Evolutionary conservation across 2,797 vertebrate genomes (phyloP).

Genomic region (Prunella strophiata): DNA sequence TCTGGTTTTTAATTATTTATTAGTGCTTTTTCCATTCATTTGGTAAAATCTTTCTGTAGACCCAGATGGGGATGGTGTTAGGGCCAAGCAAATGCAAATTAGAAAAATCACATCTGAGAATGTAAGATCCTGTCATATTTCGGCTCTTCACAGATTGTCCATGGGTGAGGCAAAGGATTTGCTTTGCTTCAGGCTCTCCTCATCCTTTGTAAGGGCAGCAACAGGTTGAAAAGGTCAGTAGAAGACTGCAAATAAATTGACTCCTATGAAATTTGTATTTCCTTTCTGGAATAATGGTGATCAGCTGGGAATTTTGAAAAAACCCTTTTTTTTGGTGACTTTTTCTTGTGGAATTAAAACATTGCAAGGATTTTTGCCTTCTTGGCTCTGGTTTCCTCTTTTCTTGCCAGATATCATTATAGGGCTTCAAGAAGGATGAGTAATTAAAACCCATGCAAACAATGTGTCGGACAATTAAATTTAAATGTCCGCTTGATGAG

Average conservation of each 20-base stretch:
- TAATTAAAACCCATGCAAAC: slow-evolving; percentile 35
- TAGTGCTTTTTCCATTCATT: not conserved
- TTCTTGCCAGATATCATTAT: slow-evolving; percentile 5
- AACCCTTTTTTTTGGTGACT: not conserved
- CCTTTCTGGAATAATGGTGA: not conserved
- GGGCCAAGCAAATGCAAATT: not conserved
- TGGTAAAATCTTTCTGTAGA: not conserved
- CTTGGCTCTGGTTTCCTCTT: not conserved
- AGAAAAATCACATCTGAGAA: not conserved
- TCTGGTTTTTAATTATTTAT: not conserved
- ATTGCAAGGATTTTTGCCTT: not conserved
- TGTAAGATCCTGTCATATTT: not conserved
- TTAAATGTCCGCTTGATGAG: not conserved
- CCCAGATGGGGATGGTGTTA: not conserved
- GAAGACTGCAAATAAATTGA: not conserved
- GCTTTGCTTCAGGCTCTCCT: not conserved
- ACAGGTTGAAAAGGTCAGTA: not conserved
- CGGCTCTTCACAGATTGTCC: not conserved
- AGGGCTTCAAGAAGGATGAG: slow-evolving; percentile 18
- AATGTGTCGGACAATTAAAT: not conserved
- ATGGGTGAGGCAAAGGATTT: not conserved
- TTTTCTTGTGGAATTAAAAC: not conserved
- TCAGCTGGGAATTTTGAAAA: slow-evolving; percentile 19
- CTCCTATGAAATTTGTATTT: not conserved
- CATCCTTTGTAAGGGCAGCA: not conserved